Base-by-base conservation (phyloP, 2,113 vertebrate species). In the Paraplagusia blochii region DNA sequence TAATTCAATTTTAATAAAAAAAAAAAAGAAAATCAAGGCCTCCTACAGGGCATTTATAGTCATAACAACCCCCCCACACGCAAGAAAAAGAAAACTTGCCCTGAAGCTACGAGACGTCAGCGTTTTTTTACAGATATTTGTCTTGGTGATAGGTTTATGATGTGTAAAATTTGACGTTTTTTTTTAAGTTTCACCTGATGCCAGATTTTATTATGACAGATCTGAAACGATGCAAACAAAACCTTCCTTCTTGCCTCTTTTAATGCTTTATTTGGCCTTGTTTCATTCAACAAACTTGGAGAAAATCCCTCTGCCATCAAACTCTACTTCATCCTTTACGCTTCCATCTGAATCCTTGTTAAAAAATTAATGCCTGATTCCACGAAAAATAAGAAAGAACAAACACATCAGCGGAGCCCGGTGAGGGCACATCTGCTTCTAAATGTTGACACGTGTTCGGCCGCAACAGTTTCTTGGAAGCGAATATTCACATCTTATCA, bases 371-470 rank as follows among this genome's bases (percentile, higher is more conserved):
- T 48, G 52, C 44, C 42, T 17, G 11, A 22, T 19, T 61, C 49
- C 40, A 49, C 10, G 15, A 48, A 49, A 59, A 46, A 39, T 45
- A 46, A 12, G 5, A 48, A 44, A 29, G 49, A 58, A 11, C 45
- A 42, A 51, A 56, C 55, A 29, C 22, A 6, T 2, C 22, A n/a
- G 22, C 2, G 22, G 22, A 29, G 22, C 55, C 19, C 40, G 46
- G 51, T 39, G 1, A 13, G 15, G 11, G 11, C 60, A 36, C 66
- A 67, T 56, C 58, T 74, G 58, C 16, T 68, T 80, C 52, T 61
- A 74, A 74, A 40, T 60, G 65, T 38, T 74, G 0, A 38, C 49
- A 38, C 11, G 52, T 74, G 70, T 8, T 44, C 9, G 29, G 29
- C 46, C 29, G 14, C 9, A 54, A 58, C 58, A 18, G 53, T 72